Evolutionary conservation across 1,140 invertebrate species (phyloP), one percentile per base, ranked within the genome.

Genomic region (Oedothorax gibbosus): DNA sequence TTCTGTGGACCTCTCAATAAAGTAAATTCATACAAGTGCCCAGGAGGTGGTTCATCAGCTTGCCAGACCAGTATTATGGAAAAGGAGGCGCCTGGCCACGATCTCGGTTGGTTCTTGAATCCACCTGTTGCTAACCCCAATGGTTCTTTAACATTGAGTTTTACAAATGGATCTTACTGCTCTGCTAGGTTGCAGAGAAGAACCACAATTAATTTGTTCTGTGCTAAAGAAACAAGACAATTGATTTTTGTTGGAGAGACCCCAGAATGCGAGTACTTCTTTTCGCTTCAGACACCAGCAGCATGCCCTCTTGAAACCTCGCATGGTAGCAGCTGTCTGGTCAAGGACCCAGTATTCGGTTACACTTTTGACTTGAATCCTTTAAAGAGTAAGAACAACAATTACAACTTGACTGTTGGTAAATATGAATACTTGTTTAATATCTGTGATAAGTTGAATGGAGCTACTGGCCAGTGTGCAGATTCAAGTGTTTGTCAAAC

Each of bases 401-500:
- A 87, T 49, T 86, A 88, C 12, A 56, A 56, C 51, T 87, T 87
- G n/a, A 81, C 76, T 10, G 75, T 82, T 20, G 85, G 75, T 6
- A 65, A 86, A 10, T 90, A 89, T 85, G 87, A 88, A 21, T 91
- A 90, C 79, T 87, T 86, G 15, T 77, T 91, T n/a, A 90, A 90
- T 87, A 89, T 91, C 50, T 91, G 90, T 87, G 88, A 84, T 49
- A 84, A 87, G 14, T 84, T 90, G 8, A 87, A 85, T n/a, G 85
- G 73, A 53, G 86, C 82, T 15, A 56, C 79, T 21, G 88, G 88
- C 86, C 73, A 83, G 18, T 60, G 75, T 53, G 51, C 65, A 14
- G 87, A 89, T 66, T 87, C 88, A 20, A 89, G 89, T 21, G 87
- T 88, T 0, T 90, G 90, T 86, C 90, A 90, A 60, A 73, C 60